Conservation (phyloP, 2,888 invertebrate species). For the Diarsia rubi region DNA sequence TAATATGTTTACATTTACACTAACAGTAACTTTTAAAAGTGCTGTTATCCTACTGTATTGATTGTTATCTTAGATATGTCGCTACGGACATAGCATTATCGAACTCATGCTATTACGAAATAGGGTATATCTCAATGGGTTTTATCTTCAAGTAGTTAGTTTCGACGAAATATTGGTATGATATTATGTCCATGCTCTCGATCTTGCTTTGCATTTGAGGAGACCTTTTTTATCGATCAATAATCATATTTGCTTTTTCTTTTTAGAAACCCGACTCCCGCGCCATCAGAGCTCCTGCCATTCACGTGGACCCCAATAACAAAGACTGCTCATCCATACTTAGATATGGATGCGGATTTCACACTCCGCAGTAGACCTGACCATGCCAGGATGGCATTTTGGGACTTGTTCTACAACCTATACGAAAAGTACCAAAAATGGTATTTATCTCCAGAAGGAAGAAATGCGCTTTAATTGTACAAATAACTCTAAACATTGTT, state of each 20-base stretch:
- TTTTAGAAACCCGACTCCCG: conserved; percentile 65
- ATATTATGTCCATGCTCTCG: too few relatives aligned
- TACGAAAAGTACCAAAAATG: conserved; percentile 56
- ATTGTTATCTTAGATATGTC: too few relatives aligned
- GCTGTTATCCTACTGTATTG: too few relatives aligned
- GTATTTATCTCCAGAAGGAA: background rate
- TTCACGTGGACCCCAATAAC: conserved; percentile 65
- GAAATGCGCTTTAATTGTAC: background rate
- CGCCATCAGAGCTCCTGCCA: conserved; percentile 57
- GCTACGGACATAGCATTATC: too few relatives aligned
- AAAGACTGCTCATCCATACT: conserved; percentile 43
- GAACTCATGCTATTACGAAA: too few relatives aligned
- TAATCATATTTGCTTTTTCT: background rate
- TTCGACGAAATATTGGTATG: too few relatives aligned
- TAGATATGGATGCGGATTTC: conserved; percentile 57
- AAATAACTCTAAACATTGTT: background rate
- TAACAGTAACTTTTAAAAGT: too few relatives aligned
- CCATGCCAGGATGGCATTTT: conserved; percentile 63
- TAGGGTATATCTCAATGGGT: too few relatives aligned
- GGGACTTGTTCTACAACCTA: conserved; percentile 67
- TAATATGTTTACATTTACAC: background rate
- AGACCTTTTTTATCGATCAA: background rate
- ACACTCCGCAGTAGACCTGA: conserved; percentile 49
- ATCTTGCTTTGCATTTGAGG: too few relatives aligned
- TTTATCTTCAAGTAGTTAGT: too few relatives aligned